Evolutionary conservation across 2,797 vertebrate species (phyloP).

Genomic region (Pseudomugil gertrudae): DNA sequence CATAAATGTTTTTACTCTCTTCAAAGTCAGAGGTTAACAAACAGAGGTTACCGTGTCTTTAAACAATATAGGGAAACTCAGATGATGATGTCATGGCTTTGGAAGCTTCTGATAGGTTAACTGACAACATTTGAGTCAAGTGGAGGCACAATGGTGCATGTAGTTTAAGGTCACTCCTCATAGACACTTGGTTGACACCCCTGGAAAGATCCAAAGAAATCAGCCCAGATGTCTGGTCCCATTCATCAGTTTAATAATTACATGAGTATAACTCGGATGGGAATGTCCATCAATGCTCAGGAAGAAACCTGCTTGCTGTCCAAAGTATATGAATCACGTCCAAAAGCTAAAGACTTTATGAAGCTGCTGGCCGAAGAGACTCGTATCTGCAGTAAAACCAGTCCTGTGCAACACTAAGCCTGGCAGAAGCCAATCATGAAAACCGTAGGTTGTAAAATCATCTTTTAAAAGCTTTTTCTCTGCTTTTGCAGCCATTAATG

Average conservation of each 20-base stretch:
- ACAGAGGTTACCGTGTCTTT: neutral
- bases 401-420: no score
- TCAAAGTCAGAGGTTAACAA: neutral
- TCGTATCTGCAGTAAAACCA: neutral
- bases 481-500: no score
- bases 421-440: neutral
- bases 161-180: neutral
- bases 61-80: neutral
- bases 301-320: no score
- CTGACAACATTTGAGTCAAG: neutral
- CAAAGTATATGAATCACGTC: neutral
- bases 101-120: neutral
- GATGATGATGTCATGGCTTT: neutral
- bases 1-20: neutral
- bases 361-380: neutral
- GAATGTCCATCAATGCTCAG: no score
- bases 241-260: no score
- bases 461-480: no score
- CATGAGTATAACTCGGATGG: no score
- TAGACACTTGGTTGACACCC: neutral
- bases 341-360: neutral
- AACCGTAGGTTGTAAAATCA: no score
- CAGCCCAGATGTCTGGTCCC: neutral
- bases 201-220: constrained; percentile 2
- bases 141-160: neutral